Conservation (phyloP, 2,797 vertebrate genomes). For the Megaceryle alcyon region DNA sequence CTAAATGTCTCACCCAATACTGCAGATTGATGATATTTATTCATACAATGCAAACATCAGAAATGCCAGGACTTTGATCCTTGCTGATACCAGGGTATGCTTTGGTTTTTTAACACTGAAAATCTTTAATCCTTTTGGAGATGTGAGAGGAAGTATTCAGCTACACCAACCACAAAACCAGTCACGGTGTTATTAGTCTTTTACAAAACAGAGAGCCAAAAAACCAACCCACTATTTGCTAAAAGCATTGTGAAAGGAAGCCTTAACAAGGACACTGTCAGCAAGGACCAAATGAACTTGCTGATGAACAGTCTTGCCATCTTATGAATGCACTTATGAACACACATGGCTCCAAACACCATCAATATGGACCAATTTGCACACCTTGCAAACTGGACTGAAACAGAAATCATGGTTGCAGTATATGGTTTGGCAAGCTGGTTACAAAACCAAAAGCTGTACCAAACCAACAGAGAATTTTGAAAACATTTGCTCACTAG, state of each 20-base stretch:
- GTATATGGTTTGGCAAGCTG: background rate
- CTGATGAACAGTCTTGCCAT: background rate
- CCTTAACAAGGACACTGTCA: background rate
- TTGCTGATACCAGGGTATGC: background rate
- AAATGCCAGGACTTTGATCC: constrained; percentile 21
- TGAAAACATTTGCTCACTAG: background rate
- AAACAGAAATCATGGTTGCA: background rate
- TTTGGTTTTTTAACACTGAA: background rate
- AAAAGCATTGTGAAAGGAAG: background rate
- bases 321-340: background rate
- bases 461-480: background rate
- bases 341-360: background rate
- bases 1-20: background rate
- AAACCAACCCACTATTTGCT: background rate
- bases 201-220: background rate
- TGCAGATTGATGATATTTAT: background rate
- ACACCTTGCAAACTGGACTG: background rate
- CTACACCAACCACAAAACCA: background rate
- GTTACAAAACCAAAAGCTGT: background rate
- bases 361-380: background rate
- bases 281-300: background rate
- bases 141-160: background rate
- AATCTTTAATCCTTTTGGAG: background rate
- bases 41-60: background rate
- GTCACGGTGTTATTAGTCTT: background rate